Base-by-base conservation (phyloP, 2,113 vertebrate species). In the Megalops atlanticus region DNA sequence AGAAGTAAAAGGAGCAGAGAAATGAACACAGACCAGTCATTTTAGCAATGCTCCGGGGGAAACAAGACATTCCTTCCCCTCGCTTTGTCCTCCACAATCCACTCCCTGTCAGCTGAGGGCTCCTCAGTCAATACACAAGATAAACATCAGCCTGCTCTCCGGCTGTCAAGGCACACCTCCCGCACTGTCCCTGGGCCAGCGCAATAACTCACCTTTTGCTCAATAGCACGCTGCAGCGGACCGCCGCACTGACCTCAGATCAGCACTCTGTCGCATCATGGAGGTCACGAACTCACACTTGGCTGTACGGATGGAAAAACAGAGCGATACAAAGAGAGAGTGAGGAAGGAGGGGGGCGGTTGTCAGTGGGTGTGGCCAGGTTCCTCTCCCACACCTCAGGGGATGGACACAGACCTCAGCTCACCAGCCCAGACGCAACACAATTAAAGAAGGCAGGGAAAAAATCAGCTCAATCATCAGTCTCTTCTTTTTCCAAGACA, bases 1-100 rank as follows among this genome's bases (percentile, higher is more conserved):
- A 88, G 76, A 89, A 68, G 80, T n/a, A 74, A 70, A 85, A 21
- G 10, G n/a, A 70, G 5, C 31, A 74, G 41, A 58, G 38, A 36
- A 27, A 78, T 8, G 11, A 33, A 31, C 1, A 24, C 64, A 80
- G 35, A 3, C 79, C 10, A 8, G 1, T 10, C 14, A 43, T 80
- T 38, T 40, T 36, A n/a, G 16, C 31, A 12, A 27, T 38, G 27
- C 69, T 47, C 43, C 15, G 16, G 43, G 78, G 45, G 69, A 35
- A 38, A 73, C 8, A 36, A 74, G 36, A 54, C 6, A 33, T 54
- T 52, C 33, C 36, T 45, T 64, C 35, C 43, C 4, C 10, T 36
- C 31, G 15, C n/a, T n/a, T n/a, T n/a, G n/a, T n/a, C n/a, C n/a
- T n/a, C n/a, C n/a, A n/a, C n/a, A n/a, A n/a, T 35, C 47, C 69